A percentile compares a stretch with the other conserved stretches of the same genome.
These are phyloP conservation scores for Sinohyriopsis cumingii DNA, from an alignment of 2,888 invertebrate species.

Conservation along the genomic window DNA sequence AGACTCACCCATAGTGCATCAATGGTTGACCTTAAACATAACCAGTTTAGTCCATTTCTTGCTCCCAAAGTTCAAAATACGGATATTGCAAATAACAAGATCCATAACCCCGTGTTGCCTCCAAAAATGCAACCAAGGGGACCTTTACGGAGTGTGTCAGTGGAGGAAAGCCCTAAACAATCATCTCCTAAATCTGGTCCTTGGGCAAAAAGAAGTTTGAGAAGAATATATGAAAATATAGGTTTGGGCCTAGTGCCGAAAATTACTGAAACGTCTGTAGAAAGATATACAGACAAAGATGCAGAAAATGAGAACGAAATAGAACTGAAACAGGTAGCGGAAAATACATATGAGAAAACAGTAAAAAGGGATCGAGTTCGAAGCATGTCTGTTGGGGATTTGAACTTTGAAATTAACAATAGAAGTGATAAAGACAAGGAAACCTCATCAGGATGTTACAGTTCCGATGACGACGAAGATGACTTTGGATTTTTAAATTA, in stretches of 20 bases:
- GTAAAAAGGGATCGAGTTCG: constrained; percentile 18
- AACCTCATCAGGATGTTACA: constrained; percentile 26
- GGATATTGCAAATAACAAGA: constrained; percentile 16
- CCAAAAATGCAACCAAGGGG: constrained; percentile 22
- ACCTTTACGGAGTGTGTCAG: constrained; percentile 34
- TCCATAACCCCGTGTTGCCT: constrained; percentile 22
- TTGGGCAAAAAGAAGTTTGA: constrained; percentile 40
- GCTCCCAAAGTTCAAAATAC: constrained; percentile 37
- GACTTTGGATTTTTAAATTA: constrained; percentile 64
- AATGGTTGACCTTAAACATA: constrained; percentile 46
- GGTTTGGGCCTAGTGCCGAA: constrained; percentile 30
- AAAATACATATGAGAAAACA: too few relatives aligned
- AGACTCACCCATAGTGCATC: constrained; percentile 40
- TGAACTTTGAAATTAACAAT: constrained; percentile 37
- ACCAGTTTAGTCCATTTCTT: constrained; percentile 18
- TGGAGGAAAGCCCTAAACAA: constrained; percentile 23
- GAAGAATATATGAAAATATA: constrained; percentile 47
- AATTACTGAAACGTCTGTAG: background rate
- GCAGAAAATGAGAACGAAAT: too few relatives aligned
- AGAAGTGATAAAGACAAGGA: constrained; percentile 30
- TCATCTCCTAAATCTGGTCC: constrained; percentile 12
- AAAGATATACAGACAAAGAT: too few relatives aligned
- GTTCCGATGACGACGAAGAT: constrained; percentile 59
- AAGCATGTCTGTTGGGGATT: constrained; percentile 58
- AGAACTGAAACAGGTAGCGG: too few relatives aligned